A percentile compares a stretch with the other conserved stretches of the same genome.
These are phyloP conservation scores for Leptarthrus brevirostris DNA, from an alignment of 2,888 invertebrate species.

Conservation along the genomic window DNA sequence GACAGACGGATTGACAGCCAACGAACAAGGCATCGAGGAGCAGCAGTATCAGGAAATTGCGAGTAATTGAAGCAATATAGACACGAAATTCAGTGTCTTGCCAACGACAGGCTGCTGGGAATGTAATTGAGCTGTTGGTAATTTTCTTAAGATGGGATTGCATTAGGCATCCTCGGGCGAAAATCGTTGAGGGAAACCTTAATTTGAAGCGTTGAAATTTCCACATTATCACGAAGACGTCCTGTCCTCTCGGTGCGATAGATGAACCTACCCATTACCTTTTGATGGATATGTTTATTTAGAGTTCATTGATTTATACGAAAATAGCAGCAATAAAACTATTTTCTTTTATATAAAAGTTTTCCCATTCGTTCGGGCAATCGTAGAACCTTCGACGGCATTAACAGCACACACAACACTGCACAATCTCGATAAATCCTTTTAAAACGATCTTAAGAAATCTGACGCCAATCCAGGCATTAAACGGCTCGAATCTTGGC, in stretches of 20 bases:
- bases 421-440: neutral
- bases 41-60: neutral
- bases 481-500: slow-evolving; percentile 24
- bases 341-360: too few relatives aligned
- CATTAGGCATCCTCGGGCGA: neutral
- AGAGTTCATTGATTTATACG: too few relatives aligned
- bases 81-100: slow-evolving; percentile 7
- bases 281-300: too few relatives aligned
- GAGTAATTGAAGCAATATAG: slow-evolving; percentile 13
- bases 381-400: too few relatives aligned
- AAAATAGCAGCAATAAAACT: too few relatives aligned
- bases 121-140: slow-evolving; percentile 39
- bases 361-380: too few relatives aligned
- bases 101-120: slow-evolving; percentile 12
- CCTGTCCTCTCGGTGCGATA: too few relatives aligned
- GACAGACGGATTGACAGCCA: slow-evolving; percentile 11
- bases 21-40: neutral
- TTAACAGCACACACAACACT: too few relatives aligned
- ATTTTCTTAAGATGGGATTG: slow-evolving; percentile 11
- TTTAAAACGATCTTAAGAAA: slow-evolving; percentile 21
- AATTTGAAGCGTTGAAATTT: neutral
- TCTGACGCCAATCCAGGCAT: slow-evolving; percentile 40
- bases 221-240: too few relatives aligned
- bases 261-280: too few relatives aligned
- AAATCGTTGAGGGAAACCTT: neutral